Conservation (phyloP, 2,888 invertebrate species). For the Lamellibrachia columna region DNA sequence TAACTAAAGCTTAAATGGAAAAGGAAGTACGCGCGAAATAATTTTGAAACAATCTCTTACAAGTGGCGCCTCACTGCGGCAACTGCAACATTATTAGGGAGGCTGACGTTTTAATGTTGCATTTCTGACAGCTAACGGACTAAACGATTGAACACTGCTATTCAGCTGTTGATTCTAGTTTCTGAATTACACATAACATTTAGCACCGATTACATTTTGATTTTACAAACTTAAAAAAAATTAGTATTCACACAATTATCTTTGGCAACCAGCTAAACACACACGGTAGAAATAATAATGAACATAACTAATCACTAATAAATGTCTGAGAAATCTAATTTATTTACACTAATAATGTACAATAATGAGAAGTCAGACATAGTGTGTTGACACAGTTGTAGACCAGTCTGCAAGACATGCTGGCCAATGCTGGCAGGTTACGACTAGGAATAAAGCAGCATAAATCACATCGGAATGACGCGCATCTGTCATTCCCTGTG, state of each 20-base stretch:
- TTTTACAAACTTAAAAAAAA: not conserved
- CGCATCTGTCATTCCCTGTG: not conserved
- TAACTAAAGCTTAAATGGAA: not conserved
- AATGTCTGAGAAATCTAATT: slow-evolving; percentile 8
- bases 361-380: not conserved
- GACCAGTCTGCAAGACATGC: not conserved
- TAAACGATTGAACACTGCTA: not conserved
- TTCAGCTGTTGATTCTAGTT: not conserved
- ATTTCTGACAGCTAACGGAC: not conserved
- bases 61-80: not conserved
- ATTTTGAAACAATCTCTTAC: not conserved
- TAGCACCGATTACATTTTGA: too few species aligned
- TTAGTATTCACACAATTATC: not conserved
- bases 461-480: not conserved
- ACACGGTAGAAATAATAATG: not conserved
- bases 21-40: not conserved
- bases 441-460: slow-evolving; percentile 4
- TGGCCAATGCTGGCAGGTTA: not conserved
- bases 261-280: too few species aligned
- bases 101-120: not conserved
- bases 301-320: not conserved
- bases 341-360: slow-evolving; percentile 13
- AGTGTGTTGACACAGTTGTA: not conserved
- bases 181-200: too few species aligned
- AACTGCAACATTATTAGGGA: not conserved